Evolutionary conservation across 2,113 vertebrate genomes (phyloP), one percentile per base, ranked within the genome.

Genomic region (Montifringilla adamsi): DNA sequence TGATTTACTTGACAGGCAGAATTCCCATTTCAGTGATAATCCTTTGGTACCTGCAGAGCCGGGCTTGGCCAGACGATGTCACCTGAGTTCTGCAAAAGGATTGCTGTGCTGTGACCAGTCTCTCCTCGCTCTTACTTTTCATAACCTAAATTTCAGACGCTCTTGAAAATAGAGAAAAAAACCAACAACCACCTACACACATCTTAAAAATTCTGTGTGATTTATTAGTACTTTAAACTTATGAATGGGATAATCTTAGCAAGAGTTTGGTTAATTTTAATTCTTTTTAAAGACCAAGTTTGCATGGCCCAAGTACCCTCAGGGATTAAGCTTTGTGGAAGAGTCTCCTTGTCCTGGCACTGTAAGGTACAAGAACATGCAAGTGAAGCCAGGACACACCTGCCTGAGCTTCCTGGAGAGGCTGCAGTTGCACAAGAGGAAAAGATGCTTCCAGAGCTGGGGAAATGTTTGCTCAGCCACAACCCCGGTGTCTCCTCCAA

Each of bases 41-140:
- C 49, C 18, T 19, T 39, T 55, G 3, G 7, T 28, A 12, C 41
- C 44, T 83, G 90, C 79, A 94, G 63, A 68, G 59, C 80, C 8
- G 1, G 47, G 14, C 7, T 19, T 73, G 67, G 77, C 97, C 97
- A 95, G 87, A 80, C 62, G 97, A 83, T 95, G 97, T 94, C 96
- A 85, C 3, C 52, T 52, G 70, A 70, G 84, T 6, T 50, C 85
- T 64, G 52, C 82, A 43, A 4, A 84, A 70, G 30, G 41, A 44
- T 68, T 35, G 35, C 59, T 35, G 20, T 18, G n/a, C 4, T 17
- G 6, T 0, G 16, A 3, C 4, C 13, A 3, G 2, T 16, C 21
- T 63, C 39, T 39, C 19, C 44, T 86, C 0, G 0, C 26, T 90
- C 9, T 47, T 22, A 2, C 1, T 1, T 43, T 31, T 33, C 9